Evolutionary conservation across 2,113 vertebrate genomes (phyloP).

Genomic region (Odocoileus virginianus): DNA sequence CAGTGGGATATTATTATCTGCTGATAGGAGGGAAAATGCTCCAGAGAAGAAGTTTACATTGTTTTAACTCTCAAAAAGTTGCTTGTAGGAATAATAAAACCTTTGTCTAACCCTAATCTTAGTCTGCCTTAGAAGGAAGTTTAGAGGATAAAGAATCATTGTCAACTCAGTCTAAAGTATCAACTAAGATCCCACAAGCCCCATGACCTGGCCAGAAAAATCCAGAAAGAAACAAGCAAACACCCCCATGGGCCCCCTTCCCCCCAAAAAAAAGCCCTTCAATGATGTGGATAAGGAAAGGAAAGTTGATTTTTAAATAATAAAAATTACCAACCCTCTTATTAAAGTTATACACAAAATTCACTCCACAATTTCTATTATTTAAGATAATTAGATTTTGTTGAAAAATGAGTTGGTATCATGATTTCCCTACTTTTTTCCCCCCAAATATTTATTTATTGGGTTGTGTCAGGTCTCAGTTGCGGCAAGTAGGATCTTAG

Average conservation of each 20-base stretch:
- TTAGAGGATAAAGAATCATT: not conserved
- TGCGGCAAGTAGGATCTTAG: not conserved
- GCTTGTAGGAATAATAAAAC: not conserved
- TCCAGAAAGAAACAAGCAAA: not conserved
- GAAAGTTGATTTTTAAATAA: not conserved
- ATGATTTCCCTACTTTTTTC: not conserved
- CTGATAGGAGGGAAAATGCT: not conserved
- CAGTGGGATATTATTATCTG: not conserved
- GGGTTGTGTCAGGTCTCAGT: not conserved
- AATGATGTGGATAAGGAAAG: not conserved
- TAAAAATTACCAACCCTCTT: not conserved
- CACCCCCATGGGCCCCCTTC: accelerated
- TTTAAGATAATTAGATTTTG: not conserved
- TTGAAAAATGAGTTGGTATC: not conserved
- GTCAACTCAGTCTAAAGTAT: not conserved
- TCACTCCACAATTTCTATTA: not conserved
- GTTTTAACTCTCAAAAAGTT: not conserved
- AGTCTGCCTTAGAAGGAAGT: not conserved
- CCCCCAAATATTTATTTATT: not conserved
- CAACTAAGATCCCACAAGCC: not conserved
- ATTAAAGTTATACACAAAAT: not conserved
- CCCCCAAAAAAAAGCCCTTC: not conserved
- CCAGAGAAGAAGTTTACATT: not conserved
- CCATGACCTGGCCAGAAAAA: not conserved
- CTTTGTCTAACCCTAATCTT: not conserved